phyloP scores from a whole-genome alignment of 2,888 invertebrate species.

The Amiota communis region DNA sequence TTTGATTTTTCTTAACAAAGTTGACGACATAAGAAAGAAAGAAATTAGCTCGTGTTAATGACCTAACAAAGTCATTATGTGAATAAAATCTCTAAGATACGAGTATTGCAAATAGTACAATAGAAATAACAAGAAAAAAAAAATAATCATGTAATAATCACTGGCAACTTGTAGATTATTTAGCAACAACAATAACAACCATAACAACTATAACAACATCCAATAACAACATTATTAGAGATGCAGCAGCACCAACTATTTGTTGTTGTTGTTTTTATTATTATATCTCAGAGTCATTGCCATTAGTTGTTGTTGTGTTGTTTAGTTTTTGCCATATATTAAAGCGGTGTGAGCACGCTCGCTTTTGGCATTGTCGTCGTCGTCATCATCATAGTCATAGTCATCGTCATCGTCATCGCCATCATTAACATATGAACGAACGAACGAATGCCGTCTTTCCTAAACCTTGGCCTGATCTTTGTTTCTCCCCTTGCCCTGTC shows the following conservation, averaged over 20 bases:
- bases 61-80: slow-evolving; percentile 52
- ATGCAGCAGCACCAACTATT: background rate
- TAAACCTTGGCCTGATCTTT: too few species aligned
- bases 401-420: slow-evolving; percentile 28
- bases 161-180: background rate
- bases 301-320: background rate
- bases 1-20: too few species aligned
- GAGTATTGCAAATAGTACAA: background rate
- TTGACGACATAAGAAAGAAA: too few species aligned
- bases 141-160: background rate
- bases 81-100: slow-evolving; percentile 25
- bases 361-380: too few species aligned
- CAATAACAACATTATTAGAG: background rate
- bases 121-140: background rate
- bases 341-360: too few species aligned
- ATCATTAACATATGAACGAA: slow-evolving; percentile 10
- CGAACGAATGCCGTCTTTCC: background rate
- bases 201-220: slow-evolving; percentile 2
- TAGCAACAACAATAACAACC: background rate
- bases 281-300: slow-evolving; percentile 41
- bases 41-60: slow-evolving; percentile 56
- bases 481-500: too few species aligned
- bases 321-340: too few species aligned
- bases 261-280: background rate
- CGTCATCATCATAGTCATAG: slow-evolving; percentile 11